phyloP scores from a whole-genome alignment of 2,888 invertebrate genomes.

The Leptinotarsa haldemani region DNA sequence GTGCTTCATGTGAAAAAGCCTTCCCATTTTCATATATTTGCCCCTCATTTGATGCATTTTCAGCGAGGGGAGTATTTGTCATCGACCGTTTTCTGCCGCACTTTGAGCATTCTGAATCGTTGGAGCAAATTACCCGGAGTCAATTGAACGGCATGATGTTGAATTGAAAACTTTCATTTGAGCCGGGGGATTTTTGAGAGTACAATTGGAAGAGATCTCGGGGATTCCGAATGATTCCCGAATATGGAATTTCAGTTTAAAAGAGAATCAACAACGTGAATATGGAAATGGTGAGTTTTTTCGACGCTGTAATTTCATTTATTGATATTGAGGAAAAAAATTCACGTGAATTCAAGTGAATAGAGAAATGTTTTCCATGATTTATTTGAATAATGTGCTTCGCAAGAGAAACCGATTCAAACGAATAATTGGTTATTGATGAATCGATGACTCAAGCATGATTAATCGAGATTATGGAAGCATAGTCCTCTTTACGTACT shows the following conservation, averaged over 20 bases:
- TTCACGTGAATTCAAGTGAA: no score
- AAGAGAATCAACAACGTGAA: not conserved
- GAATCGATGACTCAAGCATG: no score
- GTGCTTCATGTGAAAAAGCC: slow-evolving; percentile 63
- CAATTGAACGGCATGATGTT: slow-evolving; percentile 35
- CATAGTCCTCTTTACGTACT: no score
- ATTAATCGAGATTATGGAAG: no score
- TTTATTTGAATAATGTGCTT: no score
- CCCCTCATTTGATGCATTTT: slow-evolving; percentile 60
- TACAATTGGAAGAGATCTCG: not conserved
- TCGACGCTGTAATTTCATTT: no score
- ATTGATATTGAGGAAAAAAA: no score
- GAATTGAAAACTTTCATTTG: slow-evolving; percentile 37
- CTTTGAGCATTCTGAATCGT: slow-evolving; percentile 40
- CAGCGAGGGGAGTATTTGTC: slow-evolving; percentile 52
- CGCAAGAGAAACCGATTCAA: no score
- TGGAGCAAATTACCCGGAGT: slow-evolving; percentile 42
- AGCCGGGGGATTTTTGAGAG: not conserved
- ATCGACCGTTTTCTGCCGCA: slow-evolving; percentile 44
- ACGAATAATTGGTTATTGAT: no score
- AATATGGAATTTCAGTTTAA: not conserved
- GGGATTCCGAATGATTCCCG: slow-evolving; percentile 11
- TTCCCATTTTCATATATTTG: slow-evolving; percentile 65
- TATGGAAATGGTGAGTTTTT: no score
- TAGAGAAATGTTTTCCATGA: no score